Conservation (phyloP, 2,797 vertebrate genomes). For the Squalus acanthias region DNA sequence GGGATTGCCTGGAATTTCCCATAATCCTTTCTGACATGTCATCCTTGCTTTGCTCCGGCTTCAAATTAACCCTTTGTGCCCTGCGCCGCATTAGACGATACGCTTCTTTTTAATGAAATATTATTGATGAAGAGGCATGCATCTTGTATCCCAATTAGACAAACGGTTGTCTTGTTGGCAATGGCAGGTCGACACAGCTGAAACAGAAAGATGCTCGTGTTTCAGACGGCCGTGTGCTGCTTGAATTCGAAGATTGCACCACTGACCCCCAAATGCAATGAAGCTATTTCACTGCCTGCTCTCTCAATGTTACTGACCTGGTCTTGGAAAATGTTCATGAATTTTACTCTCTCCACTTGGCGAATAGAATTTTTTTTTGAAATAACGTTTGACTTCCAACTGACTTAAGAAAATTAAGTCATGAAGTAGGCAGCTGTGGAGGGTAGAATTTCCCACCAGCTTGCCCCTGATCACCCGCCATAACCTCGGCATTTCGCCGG, state of each 20-base stretch:
- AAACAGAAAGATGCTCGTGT: no score
- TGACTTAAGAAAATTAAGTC: background rate
- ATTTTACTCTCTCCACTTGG: background rate
- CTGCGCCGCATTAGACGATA: background rate
- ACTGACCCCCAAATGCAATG: background rate
- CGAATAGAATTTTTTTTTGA: background rate
- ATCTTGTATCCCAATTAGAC: background rate
- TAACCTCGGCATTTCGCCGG: background rate
- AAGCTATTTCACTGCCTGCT: no score
- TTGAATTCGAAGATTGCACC: background rate
- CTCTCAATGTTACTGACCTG: no score
- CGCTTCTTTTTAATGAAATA: background rate
- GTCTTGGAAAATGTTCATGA: no score
- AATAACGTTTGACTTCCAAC: no score
- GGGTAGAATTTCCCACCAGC: background rate
- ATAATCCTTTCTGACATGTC: conserved; percentile 37
- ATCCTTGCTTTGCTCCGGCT: background rate
- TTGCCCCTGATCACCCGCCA: no score
- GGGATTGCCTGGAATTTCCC: conserved; percentile 51
- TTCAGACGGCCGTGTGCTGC: background rate
- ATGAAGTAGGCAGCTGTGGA: no score
- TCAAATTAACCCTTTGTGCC: conserved; percentile 27
- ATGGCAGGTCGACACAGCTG: background rate
- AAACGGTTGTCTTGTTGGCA: background rate
- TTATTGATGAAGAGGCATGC: background rate